Evolutionary conservation across 1,140 invertebrate genomes (phyloP).

Genomic region (Caenorhabditis tropicalis): DNA sequence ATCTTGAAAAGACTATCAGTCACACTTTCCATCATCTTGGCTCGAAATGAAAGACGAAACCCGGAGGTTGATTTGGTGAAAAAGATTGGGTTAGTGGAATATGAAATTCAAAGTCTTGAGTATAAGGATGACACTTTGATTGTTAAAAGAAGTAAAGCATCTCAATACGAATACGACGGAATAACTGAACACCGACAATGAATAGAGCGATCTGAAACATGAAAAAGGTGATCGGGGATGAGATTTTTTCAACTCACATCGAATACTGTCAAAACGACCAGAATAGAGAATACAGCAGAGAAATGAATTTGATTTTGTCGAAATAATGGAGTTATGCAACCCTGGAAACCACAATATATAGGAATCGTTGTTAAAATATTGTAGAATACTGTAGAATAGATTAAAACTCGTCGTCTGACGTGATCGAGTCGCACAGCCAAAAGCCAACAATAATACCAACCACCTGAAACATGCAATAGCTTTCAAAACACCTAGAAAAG

Average conservation of each 20-base stretch:
- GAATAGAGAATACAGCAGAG: slow-evolving; percentile 40
- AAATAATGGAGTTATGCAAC: slow-evolving; percentile 38
- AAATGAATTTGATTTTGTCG: slow-evolving; percentile 45
- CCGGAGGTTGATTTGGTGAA: not conserved
- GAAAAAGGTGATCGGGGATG: not conserved
- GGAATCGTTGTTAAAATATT: not conserved
- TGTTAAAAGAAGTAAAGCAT: slow-evolving; percentile 54
- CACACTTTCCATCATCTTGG: slow-evolving; percentile 7
- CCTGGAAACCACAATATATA: slow-evolving; percentile 2
- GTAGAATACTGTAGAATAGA: not conserved
- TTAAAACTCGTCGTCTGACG: slow-evolving; percentile 60
- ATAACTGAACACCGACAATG: slow-evolving; percentile 35
- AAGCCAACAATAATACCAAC: slow-evolving; percentile 71
- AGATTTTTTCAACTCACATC: not conserved
- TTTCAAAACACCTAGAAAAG: not conserved
- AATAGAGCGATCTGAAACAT: slow-evolving; percentile 36
- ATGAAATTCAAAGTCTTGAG: not conserved
- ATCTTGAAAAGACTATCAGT: not conserved
- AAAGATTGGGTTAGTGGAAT: not conserved
- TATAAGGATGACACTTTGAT: not conserved
- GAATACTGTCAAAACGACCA: slow-evolving; percentile 34
- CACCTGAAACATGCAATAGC: slow-evolving; percentile 58
- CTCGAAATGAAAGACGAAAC: not conserved
- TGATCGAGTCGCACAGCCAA: slow-evolving; percentile 70
- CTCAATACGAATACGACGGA: slow-evolving; percentile 46